These are phyloP conservation scores for Semicossyphus pulcher DNA, from an alignment of 2,113 vertebrate genomes.

Conservation along the genomic window DNA sequence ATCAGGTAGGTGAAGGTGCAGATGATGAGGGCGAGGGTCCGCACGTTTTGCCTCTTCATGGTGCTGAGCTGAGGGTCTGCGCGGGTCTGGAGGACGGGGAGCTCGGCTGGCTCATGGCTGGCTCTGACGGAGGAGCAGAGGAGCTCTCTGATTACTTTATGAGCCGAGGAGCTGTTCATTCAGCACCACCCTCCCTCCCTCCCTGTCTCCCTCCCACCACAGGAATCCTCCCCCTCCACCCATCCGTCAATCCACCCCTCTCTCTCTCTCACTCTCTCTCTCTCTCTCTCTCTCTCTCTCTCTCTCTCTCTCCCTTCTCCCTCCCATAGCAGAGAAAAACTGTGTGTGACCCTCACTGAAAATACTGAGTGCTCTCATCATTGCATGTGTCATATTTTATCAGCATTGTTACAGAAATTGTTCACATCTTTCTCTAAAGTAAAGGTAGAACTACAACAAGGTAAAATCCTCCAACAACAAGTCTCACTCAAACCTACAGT, in stretches of 20 bases:
- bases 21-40: constrained; percentile 93
- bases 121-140: constrained; percentile 63
- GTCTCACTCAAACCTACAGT: no score
- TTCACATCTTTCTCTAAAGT: not conserved
- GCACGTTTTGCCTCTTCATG: constrained; percentile 97
- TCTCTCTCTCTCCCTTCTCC: not conserved
- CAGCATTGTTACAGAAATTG: not conserved
- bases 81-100: constrained; percentile 82
- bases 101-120: constrained; percentile 89
- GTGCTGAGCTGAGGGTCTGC: constrained; percentile 52
- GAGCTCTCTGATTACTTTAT: constrained; percentile 73
- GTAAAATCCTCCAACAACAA: no score
- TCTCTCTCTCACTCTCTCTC: not conserved
- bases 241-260: constrained; percentile 10
- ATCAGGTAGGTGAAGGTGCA: constrained; percentile 97
- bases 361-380: not conserved
- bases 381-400: not conserved
- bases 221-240: constrained; percentile 38
- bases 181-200: constrained; percentile 85
- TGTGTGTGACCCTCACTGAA: not conserved
- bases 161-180: constrained; percentile 88
- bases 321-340: not conserved
- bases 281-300: constrained; percentile 8
- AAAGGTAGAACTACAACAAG: not conserved
- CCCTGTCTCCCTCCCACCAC: not conserved